phyloP scores from a whole-genome alignment of 2,888 invertebrate species.

The Mechanitis mazaeus region DNA sequence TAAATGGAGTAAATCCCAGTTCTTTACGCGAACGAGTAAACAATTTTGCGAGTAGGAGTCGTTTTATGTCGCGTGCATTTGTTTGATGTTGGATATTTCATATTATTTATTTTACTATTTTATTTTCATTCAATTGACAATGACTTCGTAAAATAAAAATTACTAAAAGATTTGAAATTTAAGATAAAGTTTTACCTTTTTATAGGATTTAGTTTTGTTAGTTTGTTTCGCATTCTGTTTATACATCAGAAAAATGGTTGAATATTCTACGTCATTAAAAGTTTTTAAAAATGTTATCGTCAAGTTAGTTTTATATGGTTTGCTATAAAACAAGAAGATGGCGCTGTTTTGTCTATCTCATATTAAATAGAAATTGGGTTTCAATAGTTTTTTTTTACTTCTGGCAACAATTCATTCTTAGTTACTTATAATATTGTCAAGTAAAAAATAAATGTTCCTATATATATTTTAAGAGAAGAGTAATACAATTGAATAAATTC shows the following conservation, averaged over 20 bases:
- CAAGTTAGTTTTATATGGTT: too few species aligned
- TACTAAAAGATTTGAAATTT: not conserved
- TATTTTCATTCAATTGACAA: slow-evolving; percentile 2
- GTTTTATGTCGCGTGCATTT: slow-evolving; percentile 7
- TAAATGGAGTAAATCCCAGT: not conserved
- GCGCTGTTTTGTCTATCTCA: too few species aligned
- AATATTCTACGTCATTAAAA: too few species aligned
- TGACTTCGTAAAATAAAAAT: not conserved
- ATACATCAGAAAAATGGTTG: too few species aligned
- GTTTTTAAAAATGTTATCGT: too few species aligned
- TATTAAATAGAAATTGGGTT: too few species aligned
- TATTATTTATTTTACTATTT: slow-evolving; percentile 6
- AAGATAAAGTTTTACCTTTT: not conserved
- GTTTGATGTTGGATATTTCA: slow-evolving; percentile 7
- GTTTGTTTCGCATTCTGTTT: not conserved
- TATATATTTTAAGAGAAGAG: not conserved
- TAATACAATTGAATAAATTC: not conserved
- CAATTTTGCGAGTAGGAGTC: slow-evolving; percentile 8
- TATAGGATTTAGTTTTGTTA: not conserved
- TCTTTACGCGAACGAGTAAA: slow-evolving; percentile 5
- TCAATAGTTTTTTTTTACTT: too few species aligned
- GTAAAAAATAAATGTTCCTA: not conserved
- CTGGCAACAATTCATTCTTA: too few species aligned
- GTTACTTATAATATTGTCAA: too few species aligned
- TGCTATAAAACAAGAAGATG: too few species aligned